Evolutionary conservation across 2,888 invertebrate species (phyloP), one percentile per base, ranked within the genome.

Genomic region (Litoditis marina): DNA sequence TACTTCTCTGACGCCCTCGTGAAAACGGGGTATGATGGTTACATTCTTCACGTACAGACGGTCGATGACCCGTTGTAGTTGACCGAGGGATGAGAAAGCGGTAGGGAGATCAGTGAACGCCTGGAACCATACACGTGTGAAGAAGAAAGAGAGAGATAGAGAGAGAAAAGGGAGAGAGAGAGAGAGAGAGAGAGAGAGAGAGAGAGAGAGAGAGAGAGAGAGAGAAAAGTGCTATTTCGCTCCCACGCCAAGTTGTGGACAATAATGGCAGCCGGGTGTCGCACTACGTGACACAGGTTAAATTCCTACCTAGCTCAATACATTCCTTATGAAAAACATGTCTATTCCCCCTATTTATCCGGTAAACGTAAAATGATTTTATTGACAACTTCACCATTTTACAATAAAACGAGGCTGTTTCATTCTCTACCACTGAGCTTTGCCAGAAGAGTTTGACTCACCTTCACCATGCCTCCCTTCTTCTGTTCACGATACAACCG

Each of bases 1-100:
- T 11, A 65, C 56, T n/a, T 58, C 51, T 64, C 78, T 75, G 27
- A 79, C 73, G 8, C 59, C 63, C 8, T 64, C 64, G 42, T 79
- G 76, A 64, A 79, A 82, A 42, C 81, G 64, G 1, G 82, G 82
- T 44, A 82, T 55, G 11, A 82, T 56, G 16, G 73, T 66, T 3
- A 79, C 76, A 31, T 69, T 62, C 19, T 89, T 90, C 0, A 96
- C 90, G 86, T 94, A 96, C 47, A 96, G 86, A 73, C 91, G 90
- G 82, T 92, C 89, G 92, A 98, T 94, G 1, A 94, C 89, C 79
- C 92, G 88, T 83, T 94, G 94, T 13, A 98, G 90, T 84, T 92
- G 91, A 57, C 91, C 89, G 84, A 90, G 94, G 1, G 59, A 94
- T 94, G 79, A 90, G 6, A 49, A 95, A 49, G 91, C 89, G 8